Conservation (phyloP, 2,888 invertebrate species). For the Ormyrus thymus region DNA sequence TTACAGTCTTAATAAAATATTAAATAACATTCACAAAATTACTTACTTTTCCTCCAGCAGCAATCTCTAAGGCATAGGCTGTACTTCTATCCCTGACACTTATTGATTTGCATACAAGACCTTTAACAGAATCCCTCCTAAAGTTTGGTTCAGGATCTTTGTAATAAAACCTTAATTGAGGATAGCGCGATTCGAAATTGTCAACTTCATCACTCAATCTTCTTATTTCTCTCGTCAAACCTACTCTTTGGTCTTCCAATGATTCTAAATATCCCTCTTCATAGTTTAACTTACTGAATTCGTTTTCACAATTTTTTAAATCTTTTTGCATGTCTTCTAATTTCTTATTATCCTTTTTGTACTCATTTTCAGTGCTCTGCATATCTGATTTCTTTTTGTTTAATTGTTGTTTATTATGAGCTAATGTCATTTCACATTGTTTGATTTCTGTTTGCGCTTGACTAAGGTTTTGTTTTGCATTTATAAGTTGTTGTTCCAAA, state of each 20-base stretch:
- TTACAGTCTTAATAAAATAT: neutral
- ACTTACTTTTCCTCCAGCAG: constrained; percentile 88
- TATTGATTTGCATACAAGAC: constrained; percentile 88
- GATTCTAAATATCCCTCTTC: constrained; percentile 79
- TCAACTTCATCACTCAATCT: constrained; percentile 78
- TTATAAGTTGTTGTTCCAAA: constrained; percentile 91
- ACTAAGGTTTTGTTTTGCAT: constrained; percentile 85
- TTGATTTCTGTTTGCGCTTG: constrained; percentile 87
- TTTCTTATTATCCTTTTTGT: constrained; percentile 80
- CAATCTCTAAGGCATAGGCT: constrained; percentile 88
- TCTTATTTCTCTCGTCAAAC: constrained; percentile 78
- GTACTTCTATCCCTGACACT: constrained; percentile 82
- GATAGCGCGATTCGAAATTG: constrained; percentile 78
- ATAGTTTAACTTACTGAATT: constrained; percentile 78
- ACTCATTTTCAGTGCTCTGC: constrained; percentile 81
- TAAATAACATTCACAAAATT: neutral
- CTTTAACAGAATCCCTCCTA: constrained; percentile 81
- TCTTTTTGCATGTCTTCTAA: constrained; percentile 79
- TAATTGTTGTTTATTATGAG: constrained; percentile 80
- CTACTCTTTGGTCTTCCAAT: constrained; percentile 76
- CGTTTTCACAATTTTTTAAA: constrained; percentile 77
- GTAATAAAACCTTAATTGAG: constrained; percentile 83
- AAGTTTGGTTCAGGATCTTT: constrained; percentile 86
- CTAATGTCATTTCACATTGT: constrained; percentile 85
- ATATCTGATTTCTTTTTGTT: constrained; percentile 82